Percentiles rank a stretch among this genome's conserved stretches.
These are phyloP conservation scores for Leucopsar rothschildi DNA, from an alignment of 2,113 vertebrate species.

Conservation along the genomic window DNA sequence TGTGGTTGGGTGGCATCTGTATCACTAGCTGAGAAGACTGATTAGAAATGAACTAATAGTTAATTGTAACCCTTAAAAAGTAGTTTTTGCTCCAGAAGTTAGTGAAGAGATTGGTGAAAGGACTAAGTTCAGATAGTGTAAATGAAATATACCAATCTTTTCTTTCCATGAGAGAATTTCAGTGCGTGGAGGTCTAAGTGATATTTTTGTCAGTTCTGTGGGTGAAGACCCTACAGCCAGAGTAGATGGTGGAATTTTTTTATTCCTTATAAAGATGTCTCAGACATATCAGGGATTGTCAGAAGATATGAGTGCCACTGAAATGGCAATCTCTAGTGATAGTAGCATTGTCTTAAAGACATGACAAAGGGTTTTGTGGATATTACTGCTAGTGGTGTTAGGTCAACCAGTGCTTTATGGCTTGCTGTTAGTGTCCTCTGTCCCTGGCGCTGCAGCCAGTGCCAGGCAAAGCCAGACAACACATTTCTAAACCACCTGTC, in stretches of 20 bases:
- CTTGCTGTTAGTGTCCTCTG: fast-evolving
- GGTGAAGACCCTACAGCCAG: neutral
- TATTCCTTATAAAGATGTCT: neutral
- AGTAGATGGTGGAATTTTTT: neutral
- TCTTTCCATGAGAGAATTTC: neutral
- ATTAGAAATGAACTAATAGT: neutral
- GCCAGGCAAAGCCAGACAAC: neutral
- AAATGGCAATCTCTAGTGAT: neutral
- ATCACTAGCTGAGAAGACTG: neutral
- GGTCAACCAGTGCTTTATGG: neutral
- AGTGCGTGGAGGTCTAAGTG: neutral
- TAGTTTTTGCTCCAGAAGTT: neutral
- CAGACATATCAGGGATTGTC: neutral
- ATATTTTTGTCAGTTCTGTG: neutral
- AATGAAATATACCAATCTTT: fast-evolving
- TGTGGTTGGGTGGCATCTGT: neutral
- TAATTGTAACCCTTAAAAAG: neutral
- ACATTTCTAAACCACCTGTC: neutral
- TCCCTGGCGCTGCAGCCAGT: fast-evolving
- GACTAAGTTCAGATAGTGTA: neutral
- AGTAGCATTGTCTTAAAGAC: neutral
- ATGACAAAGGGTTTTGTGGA: neutral
- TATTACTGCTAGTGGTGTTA: neutral
- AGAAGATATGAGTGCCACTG: neutral
- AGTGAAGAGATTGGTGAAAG: neutral